Base-by-base conservation (phyloP, 2,888 invertebrate genomes). In the Lucinisca nassula region DNA sequence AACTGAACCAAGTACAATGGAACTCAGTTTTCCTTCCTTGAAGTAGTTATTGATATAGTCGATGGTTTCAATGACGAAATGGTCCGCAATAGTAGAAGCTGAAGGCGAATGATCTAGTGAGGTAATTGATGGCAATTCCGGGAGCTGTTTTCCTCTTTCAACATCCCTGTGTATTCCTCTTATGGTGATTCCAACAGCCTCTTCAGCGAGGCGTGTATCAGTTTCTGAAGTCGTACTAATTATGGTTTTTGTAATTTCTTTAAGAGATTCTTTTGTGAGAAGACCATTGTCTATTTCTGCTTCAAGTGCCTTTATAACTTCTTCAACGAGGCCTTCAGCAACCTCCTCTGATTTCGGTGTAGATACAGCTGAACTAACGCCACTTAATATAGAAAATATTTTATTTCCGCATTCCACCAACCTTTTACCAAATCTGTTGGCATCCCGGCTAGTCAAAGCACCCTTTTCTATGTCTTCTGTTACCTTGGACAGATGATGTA, bases 241-340 rank as follows among this genome's bases (percentile, higher is more conserved):
- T 37, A 88, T 88, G 14, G 78, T 79, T 67, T 86, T 88, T 37
- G 92, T 89, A 2, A 92, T 49, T 73, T 92, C 92, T 78, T 90
- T 90, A 1, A 92, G 75, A 0, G 88, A 85, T 10, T 91, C 90
- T 24, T 84, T 89, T 24, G 85, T 84, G 4, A 92, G 32, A 17
- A 58, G n/a, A 12, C 89, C 91, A 51, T 79, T 87, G 0, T 88
- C 85, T 49, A 92, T 85, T 67, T 92, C 91, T 38, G 70, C 37
- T 37, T 92, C 87, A 3, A 92, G 55, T n/a, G 88, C 84, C 58
- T 82, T 72, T 12, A 92, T 82, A 3, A 92, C 82, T 45, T 91
- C 86, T n/a, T 86, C 84, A 8, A 90, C 86, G 27, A 90, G 83
- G 35, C 87, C 82, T 17, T 88, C 87, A 12, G 90, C 92, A 32